A percentile compares a stretch with the other conserved stretches of the same genome.
phyloP scores from a whole-genome alignment of 2,888 invertebrate genomes.

The Mythimna albipuncta region DNA sequence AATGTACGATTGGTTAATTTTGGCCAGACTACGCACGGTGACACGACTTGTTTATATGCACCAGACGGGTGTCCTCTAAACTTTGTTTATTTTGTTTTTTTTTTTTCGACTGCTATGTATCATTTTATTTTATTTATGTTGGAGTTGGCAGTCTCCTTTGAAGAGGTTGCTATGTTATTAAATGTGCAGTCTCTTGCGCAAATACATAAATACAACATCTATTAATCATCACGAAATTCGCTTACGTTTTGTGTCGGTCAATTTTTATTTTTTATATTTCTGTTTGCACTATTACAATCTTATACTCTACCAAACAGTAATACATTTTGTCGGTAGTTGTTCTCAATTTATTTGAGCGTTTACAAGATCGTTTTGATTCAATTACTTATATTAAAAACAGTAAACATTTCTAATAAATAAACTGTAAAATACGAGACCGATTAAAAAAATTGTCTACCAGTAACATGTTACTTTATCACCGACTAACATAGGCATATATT shows the following conservation, averaged over 20 bases:
- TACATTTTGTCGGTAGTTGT: too few species aligned
- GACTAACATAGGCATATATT: too few species aligned
- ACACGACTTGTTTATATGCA: constrained; percentile 59
- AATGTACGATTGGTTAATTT: constrained; percentile 65
- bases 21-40: constrained; percentile 54
- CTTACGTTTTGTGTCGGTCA: background rate
- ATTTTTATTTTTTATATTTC: background rate
- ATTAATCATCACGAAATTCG: background rate
- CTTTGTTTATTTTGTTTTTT: constrained; percentile 63
- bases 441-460: too few species aligned
- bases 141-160: constrained; percentile 38
- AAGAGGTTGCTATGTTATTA: constrained; percentile 41
- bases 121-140: constrained; percentile 55
- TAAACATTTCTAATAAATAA: too few species aligned
- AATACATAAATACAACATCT: constrained; percentile 13
- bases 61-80: constrained; percentile 64
- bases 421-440: too few species aligned
- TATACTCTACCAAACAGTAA: too few species aligned
- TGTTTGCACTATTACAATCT: background rate
- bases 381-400: too few species aligned
- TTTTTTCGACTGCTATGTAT: constrained; percentile 46
- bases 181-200: constrained; percentile 26
- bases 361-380: too few species aligned
- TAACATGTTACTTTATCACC: too few species aligned
- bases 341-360: too few species aligned